Conservation (phyloP, 1,140 invertebrate species). For the Halesus radiatus region DNA sequence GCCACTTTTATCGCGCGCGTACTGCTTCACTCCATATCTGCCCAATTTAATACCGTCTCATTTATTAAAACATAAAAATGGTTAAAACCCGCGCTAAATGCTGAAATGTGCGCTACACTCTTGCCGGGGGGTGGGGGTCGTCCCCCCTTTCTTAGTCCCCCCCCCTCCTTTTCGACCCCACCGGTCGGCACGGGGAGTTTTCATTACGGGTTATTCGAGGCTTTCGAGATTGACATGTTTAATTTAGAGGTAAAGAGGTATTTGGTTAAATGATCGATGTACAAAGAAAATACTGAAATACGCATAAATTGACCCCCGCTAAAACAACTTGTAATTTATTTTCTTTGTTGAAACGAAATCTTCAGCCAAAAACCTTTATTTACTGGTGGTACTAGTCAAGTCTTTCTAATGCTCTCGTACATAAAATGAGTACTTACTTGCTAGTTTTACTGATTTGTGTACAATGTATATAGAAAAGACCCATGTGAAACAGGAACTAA, state of each 20-base stretch:
- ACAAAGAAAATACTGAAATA: no score
- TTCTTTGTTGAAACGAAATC: no score
- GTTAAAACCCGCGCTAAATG: conserved; percentile 58
- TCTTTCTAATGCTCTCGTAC: no score
- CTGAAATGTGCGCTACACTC: conserved; percentile 49
- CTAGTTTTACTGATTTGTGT: no score
- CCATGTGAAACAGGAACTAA: no score
- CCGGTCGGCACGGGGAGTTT: conserved; percentile 46
- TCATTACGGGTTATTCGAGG: conserved; percentile 50
- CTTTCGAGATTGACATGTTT: conserved; percentile 33
- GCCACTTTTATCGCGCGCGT: conserved; percentile 38
- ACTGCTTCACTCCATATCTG: conserved; percentile 54
- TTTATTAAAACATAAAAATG: conserved; percentile 59
- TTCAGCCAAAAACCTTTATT: no score
- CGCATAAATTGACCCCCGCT: no score
- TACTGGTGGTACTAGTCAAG: no score
- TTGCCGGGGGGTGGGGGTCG: neutral
- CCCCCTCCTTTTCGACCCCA: conserved; percentile 8
- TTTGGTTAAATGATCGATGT: conserved; percentile 8
- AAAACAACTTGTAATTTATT: no score
- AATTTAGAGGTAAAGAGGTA: conserved; percentile 23
- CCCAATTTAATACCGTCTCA: conserved; percentile 57
- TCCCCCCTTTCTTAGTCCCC: neutral
- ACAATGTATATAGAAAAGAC: no score
- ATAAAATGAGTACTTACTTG: no score